Evolutionary conservation across 2,113 vertebrate species (phyloP).

Genomic region (Hippocampus abdominalis): DNA sequence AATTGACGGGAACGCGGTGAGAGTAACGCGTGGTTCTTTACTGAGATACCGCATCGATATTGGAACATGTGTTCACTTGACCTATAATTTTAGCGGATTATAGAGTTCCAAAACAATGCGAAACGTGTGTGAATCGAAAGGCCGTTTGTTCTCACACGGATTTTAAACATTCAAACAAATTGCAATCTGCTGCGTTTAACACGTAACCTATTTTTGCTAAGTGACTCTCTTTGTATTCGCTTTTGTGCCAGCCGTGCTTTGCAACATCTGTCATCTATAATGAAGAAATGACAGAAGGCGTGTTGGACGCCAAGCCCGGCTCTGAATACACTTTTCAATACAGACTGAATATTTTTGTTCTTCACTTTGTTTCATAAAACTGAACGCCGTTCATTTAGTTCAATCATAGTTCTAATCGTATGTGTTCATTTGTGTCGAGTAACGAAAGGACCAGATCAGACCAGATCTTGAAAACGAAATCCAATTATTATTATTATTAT

Average conservation of each 20-base stretch:
- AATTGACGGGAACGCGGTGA: background rate
- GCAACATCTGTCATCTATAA: constrained; percentile 38
- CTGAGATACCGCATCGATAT: constrained; percentile 13
- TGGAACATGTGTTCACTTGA: constrained; percentile 55
- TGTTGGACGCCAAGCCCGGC: background rate
- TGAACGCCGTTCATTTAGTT: background rate
- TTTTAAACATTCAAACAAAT: constrained; percentile 35
- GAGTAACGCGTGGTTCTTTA: background rate
- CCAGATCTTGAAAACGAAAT: no score
- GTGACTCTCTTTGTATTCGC: constrained; percentile 23
- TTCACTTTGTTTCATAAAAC: background rate
- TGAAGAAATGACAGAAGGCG: constrained; percentile 6
- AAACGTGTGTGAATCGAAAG: constrained; percentile 53
- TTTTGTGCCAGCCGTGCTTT: background rate
- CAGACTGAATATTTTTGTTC: background rate
- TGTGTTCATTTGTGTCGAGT: background rate
- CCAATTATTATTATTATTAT: no score
- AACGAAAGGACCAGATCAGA: background rate
- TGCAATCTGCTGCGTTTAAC: constrained; percentile 52
- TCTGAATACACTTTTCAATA: constrained; percentile 1
- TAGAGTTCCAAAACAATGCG: constrained; percentile 59
- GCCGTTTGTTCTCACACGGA: constrained; percentile 57
- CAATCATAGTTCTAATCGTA: background rate
- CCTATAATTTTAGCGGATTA: constrained; percentile 61
- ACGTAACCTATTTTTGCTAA: constrained; percentile 52